Base-by-base conservation (phyloP, 1,140 invertebrate species). In the Leptinotarsa lineolata region DNA sequence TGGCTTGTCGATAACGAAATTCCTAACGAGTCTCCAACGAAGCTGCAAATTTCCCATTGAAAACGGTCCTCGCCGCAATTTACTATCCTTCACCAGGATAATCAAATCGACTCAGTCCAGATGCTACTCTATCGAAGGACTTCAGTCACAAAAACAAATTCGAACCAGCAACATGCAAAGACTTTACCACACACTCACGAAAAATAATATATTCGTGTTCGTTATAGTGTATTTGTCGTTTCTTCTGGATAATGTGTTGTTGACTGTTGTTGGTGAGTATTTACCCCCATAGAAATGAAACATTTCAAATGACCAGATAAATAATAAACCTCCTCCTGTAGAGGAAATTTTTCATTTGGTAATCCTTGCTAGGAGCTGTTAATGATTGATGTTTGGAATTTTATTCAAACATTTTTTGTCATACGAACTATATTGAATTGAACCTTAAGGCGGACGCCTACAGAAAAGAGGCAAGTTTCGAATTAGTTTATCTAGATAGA, bases 181-280 rank as follows among this genome's bases (percentile, higher is more conserved):
- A 16, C 64, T 77, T 3, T 16, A 77, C n/a, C 5, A 64, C 8
- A 39, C 15, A 45, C 21, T 81, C 15, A 81, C 78, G 70, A 78
- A 84, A 64, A 83, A 83, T 4, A 85, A 85, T 65, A 72, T 83
- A 3, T 76, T 86, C 16, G 81, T 89, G 39, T 88, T 91, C 48
- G 76, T 85, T n/a, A 86, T 90, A 68, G 89, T 92, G 67, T 92
- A 92, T 81, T 78, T 91, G 54, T 90, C 90, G 30, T 86, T 93
- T 72, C 87, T 94, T 74, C 83, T 93, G 80, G 92, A 94, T 86
- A 94, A 94, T 85, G 88, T 93, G 72, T 85, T 94, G 13, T 84
- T 94, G 21, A 94, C 92, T 16, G 91, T 93, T 63, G 92, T 94
- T 71, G 92, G 92, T 94, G 86, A 91, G 91, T 87, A 63, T 68